phyloP scores from a whole-genome alignment of 2,797 vertebrate species.

The Sebastes alutus region DNA sequence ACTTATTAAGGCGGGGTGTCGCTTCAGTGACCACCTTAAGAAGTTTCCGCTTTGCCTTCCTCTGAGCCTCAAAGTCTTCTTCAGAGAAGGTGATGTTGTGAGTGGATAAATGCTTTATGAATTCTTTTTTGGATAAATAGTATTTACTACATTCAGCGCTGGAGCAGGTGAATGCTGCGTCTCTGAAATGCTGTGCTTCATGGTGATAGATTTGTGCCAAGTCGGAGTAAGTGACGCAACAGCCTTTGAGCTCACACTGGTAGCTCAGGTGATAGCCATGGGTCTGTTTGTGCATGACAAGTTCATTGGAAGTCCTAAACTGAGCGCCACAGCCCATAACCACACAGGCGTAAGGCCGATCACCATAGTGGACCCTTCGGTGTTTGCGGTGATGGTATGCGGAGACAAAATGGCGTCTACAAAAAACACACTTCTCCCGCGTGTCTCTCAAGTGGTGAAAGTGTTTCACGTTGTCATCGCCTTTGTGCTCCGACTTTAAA shows the following conservation, averaged over 20 bases:
- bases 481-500: constrained; percentile 91
- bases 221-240: constrained; percentile 92
- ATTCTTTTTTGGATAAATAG: constrained; percentile 94
- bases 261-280: constrained; percentile 91
- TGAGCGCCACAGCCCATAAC: constrained; percentile 90
- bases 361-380: constrained; percentile 88
- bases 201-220: constrained; percentile 97
- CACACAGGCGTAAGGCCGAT: constrained; percentile 90
- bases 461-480: constrained; percentile 93
- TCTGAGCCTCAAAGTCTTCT: constrained; percentile 83
- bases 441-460: constrained; percentile 95
- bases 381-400: constrained; percentile 93
- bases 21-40: constrained; percentile 52
- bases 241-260: constrained; percentile 94
- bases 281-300: constrained; percentile 93
- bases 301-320: constrained; percentile 90
- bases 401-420: constrained; percentile 93
- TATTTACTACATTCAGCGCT: constrained; percentile 91
- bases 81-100: constrained; percentile 87
- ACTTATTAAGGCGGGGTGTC: constrained; percentile 7
- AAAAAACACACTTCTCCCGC: constrained; percentile 94
- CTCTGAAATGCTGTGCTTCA: constrained; percentile 97
- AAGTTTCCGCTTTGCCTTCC: constrained; percentile 75
- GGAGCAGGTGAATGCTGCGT: constrained; percentile 92
- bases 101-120: constrained; percentile 88